Percentiles rank a stretch among this genome's conserved stretches.
Evolutionary conservation across 2,113 vertebrate genomes (phyloP).

Genomic region (Hystrix cristata): DNA sequence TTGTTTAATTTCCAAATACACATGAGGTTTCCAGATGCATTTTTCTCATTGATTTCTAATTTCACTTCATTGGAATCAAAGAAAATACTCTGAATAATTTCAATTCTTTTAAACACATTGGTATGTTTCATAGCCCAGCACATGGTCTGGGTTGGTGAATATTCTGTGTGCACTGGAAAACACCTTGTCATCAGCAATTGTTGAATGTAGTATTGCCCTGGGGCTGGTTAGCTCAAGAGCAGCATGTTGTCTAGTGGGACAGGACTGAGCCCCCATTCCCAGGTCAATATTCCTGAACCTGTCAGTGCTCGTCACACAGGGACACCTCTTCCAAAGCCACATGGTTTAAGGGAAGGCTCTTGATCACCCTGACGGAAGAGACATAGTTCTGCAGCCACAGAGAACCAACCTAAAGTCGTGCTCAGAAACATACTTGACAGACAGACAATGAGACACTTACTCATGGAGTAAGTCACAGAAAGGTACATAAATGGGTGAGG

Average conservation of each 20-base stretch:
- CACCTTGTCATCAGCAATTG: neutral
- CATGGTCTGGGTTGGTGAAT: neutral
- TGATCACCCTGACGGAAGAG: neutral
- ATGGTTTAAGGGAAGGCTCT: too few species aligned
- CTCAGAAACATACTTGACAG: neutral
- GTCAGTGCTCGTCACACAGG: neutral
- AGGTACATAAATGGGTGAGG: neutral
- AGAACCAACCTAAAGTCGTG: neutral
- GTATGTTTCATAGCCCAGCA: neutral
- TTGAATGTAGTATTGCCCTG: neutral
- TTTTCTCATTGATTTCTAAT: slow-evolving; percentile 15
- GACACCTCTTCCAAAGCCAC: neutral
- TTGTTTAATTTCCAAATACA: slow-evolving; percentile 30
- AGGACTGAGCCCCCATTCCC: accelerated
- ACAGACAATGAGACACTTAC: neutral
- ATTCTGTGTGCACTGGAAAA: neutral
- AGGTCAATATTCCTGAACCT: neutral
- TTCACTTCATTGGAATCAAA: neutral
- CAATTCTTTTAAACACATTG: neutral
- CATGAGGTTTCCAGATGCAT: neutral
- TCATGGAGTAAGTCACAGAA: neutral
- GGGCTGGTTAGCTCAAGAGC: neutral
- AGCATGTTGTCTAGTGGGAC: neutral
- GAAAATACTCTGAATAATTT: neutral
- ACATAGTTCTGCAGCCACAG: neutral